Percentiles rank a stretch among this genome's conserved stretches.
These are phyloP conservation scores for Nomia melanderi DNA, from an alignment of 1,140 invertebrate species.

Conservation along the genomic window DNA sequence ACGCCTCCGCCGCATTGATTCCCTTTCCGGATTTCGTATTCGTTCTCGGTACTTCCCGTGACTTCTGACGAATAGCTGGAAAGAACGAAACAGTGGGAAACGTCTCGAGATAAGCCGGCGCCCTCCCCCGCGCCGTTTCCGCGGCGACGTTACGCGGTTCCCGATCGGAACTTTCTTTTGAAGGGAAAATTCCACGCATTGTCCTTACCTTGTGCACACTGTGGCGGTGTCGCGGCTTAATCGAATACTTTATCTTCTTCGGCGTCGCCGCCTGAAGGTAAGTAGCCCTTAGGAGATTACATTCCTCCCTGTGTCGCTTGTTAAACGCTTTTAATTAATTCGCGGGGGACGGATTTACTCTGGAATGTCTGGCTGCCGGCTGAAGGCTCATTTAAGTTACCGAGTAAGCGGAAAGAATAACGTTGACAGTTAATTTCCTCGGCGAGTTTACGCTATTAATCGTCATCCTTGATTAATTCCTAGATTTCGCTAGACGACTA, in stretches of 20 bases:
- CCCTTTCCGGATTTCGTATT: constrained; percentile 48
- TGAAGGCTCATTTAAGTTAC: too few species aligned
- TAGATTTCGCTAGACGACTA: too few species aligned
- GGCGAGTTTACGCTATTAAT: too few species aligned
- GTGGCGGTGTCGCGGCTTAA: constrained; percentile 33
- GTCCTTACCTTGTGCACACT: constrained; percentile 1
- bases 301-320: constrained; percentile 18
- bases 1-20: constrained; percentile 54
- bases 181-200: constrained; percentile 43
- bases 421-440: too few species aligned
- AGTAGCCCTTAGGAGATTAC: background rate
- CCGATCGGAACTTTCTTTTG: constrained; percentile 19
- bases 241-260: constrained; percentile 27
- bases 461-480: too few species aligned
- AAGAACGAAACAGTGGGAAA: constrained; percentile 38
- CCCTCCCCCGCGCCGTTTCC: constrained; percentile 24
- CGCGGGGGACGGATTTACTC: background rate
- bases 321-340: background rate
- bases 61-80: constrained; percentile 45
- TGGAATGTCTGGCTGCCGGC: too few species aligned
- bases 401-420: too few species aligned
- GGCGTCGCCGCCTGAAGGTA: constrained; percentile 3
- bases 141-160: constrained; percentile 22
- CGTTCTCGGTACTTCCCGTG: constrained; percentile 22
- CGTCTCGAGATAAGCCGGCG: constrained; percentile 51